These are phyloP conservation scores for Mesorhabditis belari DNA, from an alignment of 2,888 invertebrate species.

Conservation along the genomic window DNA sequence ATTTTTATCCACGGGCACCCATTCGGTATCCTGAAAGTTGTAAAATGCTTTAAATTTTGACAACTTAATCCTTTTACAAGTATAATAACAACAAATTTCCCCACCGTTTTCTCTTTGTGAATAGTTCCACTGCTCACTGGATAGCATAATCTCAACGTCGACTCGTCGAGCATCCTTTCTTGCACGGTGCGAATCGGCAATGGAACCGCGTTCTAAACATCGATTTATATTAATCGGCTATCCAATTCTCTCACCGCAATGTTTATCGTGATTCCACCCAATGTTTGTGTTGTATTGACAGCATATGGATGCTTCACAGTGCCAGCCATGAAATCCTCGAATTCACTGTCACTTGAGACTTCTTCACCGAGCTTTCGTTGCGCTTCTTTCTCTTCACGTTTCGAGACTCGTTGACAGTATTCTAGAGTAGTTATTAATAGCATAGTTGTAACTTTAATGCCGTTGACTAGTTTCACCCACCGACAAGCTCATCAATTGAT, in stretches of 20 bases:
- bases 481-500: not conserved
- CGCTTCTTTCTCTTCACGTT: conserved; percentile 21
- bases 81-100: not conserved
- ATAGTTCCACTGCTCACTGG: conserved; percentile 43
- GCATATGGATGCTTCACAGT: conserved; percentile 20
- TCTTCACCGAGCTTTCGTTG: conserved; percentile 17
- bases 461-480: not conserved
- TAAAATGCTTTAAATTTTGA: not conserved
- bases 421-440: conserved; percentile 15
- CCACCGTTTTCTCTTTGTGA: conserved; percentile 25
- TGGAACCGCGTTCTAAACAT: conserved; percentile 4
- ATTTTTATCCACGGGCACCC: conserved; percentile 19
- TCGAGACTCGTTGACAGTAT: conserved; percentile 23
- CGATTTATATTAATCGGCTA: not conserved
- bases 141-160: conserved; percentile 24
- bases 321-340: not conserved
- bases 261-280: conserved; percentile 23
- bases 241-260: conserved; percentile 14
- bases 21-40: conserved; percentile 4
- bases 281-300: conserved; percentile 7
- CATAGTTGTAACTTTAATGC: not conserved
- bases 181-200: conserved; percentile 5
- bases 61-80: not conserved
- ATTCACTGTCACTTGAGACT: conserved; percentile 20
- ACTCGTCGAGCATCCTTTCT: conserved; percentile 6